Conservation (phyloP, 2,113 vertebrate genomes). For the Bubalus kerabau region DNA sequence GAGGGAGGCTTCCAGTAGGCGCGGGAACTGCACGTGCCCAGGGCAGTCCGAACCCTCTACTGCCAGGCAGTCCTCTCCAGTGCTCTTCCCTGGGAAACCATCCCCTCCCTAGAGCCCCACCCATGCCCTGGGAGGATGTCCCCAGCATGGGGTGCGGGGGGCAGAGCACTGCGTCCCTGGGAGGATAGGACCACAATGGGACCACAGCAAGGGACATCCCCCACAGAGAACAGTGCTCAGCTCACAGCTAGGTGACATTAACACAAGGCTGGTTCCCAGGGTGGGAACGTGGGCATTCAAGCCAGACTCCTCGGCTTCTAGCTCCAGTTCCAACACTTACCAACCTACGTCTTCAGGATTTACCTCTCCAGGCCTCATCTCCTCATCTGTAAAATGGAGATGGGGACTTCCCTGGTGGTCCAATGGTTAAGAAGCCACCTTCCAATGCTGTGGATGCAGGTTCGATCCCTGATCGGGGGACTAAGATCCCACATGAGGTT, state of each 20-base stretch:
- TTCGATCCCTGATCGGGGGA: accelerated
- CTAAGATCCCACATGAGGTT: background rate
- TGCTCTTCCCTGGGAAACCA: background rate
- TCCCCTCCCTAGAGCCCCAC: background rate
- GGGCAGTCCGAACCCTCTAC: background rate
- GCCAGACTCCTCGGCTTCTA: background rate
- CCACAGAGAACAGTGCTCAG: background rate
- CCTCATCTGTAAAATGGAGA: background rate
- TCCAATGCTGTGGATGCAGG: accelerated
- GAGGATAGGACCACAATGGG: background rate
- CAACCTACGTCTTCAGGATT: background rate
- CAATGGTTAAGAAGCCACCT: background rate
- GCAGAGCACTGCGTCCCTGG: too few relatives aligned
- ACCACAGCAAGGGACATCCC: background rate
- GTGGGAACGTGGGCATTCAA: accelerated
- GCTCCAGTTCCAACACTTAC: background rate
- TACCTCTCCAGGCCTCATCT: background rate
- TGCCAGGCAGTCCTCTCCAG: background rate
- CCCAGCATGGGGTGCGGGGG: background rate
- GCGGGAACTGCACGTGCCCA: too few relatives aligned
- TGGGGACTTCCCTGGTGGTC: background rate
- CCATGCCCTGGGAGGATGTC: background rate
- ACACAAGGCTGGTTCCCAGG: accelerated
- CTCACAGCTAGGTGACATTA: background rate
- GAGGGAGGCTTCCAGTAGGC: background rate